A percentile compares a stretch with the other conserved stretches of the same genome.
Evolutionary conservation across 1,140 invertebrate species (phyloP).

Genomic region (Euglossa dilemma): DNA sequence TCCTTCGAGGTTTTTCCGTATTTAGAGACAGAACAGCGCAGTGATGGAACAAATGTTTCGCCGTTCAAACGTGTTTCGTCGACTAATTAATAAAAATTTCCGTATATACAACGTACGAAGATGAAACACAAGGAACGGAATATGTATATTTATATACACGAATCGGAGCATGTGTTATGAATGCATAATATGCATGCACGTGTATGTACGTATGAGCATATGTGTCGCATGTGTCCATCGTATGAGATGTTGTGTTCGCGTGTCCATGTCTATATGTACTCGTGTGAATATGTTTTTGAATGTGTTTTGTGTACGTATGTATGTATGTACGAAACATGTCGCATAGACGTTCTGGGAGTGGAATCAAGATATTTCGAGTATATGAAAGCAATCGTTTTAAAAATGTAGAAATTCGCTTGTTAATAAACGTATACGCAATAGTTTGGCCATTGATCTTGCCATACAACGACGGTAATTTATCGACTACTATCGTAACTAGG

Average conservation of each 20-base stretch:
- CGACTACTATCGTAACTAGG: slow-evolving; percentile 1
- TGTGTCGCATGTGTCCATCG: not conserved
- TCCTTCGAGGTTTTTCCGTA: no score
- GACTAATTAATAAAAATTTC: not conserved
- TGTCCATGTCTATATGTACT: slow-evolving; percentile 11
- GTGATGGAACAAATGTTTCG: not conserved
- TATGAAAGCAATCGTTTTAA: slow-evolving; percentile 34
- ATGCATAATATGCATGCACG: slow-evolving; percentile 34
- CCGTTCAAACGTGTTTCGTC: not conserved
- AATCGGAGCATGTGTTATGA: slow-evolving; percentile 45
- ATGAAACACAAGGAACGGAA: slow-evolving; percentile 65
- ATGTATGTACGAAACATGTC: slow-evolving; percentile 66
- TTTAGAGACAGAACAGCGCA: not conserved
- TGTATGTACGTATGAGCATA: not conserved
- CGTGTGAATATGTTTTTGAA: slow-evolving; percentile 41
- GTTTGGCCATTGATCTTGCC: slow-evolving; percentile 33
- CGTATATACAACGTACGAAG: slow-evolving; percentile 57
- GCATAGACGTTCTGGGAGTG: slow-evolving; percentile 53
- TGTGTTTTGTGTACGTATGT: not conserved
- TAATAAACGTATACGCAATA: slow-evolving; percentile 39
- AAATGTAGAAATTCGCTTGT: slow-evolving; percentile 55
- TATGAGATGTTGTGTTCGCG: not conserved
- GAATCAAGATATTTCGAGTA: slow-evolving; percentile 38
- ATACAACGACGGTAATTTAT: slow-evolving; percentile 16
- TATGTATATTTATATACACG: slow-evolving; percentile 54